These are phyloP conservation scores for Pollenia amentaria DNA, from an alignment of 2,888 invertebrate species.

Conservation along the genomic window DNA sequence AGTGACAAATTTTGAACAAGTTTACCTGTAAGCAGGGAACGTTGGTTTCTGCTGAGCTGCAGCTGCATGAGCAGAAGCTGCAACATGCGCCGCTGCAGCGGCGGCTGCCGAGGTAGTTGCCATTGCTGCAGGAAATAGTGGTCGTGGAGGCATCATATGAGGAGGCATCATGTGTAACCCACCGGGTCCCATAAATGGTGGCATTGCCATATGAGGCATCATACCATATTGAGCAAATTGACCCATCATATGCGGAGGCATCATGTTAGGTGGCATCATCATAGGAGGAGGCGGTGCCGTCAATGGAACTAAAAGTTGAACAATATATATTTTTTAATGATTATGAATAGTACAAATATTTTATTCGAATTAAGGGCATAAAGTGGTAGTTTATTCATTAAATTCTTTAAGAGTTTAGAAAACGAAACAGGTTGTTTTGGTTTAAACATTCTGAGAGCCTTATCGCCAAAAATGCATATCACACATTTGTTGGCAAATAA, in stretches of 20 bases:
- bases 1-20: background rate
- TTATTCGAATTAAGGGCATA: too few species aligned
- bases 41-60: constrained; percentile 89
- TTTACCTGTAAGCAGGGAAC: constrained; percentile 91
- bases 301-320: constrained; percentile 75
- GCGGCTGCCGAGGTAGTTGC: constrained; percentile 90
- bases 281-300: constrained; percentile 86
- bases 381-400: too few species aligned
- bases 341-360: too few species aligned
- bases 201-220: constrained; percentile 89
- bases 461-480: too few species aligned
- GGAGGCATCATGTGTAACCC: constrained; percentile 87
- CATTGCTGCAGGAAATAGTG: constrained; percentile 93
- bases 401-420: too few species aligned
- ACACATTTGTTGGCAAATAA: too few species aligned
- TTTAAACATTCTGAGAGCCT: too few species aligned
- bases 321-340: constrained; percentile 5
- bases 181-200: constrained; percentile 89
- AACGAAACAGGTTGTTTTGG: too few species aligned
- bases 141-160: constrained; percentile 87
- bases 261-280: constrained; percentile 87
- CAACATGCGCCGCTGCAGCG: constrained; percentile 88
- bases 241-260: constrained; percentile 87
- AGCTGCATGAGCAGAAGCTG: constrained; percentile 84
- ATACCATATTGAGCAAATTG: constrained; percentile 86